phyloP scores from a whole-genome alignment of 2,888 invertebrate genomes.

The Pedicia rivosa region DNA sequence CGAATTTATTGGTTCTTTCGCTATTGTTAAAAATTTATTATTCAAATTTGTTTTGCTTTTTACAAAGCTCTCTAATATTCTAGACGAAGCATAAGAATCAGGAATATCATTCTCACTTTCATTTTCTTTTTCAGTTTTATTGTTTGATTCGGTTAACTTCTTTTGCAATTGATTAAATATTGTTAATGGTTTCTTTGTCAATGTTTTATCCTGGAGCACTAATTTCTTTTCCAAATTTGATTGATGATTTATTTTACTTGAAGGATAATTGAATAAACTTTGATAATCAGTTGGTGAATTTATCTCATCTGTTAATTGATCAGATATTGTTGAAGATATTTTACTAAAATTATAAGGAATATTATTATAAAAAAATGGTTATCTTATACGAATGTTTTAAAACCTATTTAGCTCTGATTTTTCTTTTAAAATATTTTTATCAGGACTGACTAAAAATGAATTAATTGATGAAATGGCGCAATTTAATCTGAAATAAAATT shows the following conservation, averaged over 20 bases:
- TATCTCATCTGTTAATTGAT: not conserved
- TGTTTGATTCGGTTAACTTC: not conserved
- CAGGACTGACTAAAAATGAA: conserved; percentile 25
- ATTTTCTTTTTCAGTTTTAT: not conserved
- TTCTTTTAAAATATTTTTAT: conserved; percentile 14
- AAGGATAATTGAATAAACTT: not conserved
- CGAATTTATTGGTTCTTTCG: too few relatives aligned
- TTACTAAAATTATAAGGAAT: too few relatives aligned
- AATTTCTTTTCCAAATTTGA: not conserved
- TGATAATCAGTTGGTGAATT: not conserved
- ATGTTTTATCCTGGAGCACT: not conserved
- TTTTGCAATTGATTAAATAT: not conserved
- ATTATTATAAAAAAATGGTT: not conserved
- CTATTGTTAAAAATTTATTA: too few relatives aligned
- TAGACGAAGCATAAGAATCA: too few relatives aligned
- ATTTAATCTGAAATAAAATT: conserved; percentile 21
- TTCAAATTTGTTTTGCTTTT: too few relatives aligned
- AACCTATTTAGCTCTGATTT: conserved; percentile 1
- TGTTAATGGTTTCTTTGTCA: not conserved
- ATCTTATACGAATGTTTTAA: not conserved
- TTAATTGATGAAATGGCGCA: conserved; percentile 27
- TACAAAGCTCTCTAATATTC: too few relatives aligned
- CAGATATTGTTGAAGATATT: not conserved
- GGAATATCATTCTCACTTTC: too few relatives aligned
- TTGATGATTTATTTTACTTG: not conserved